These are phyloP conservation scores for Basileuterus tristriatus DNA, from an alignment of 2,797 vertebrate species.

Conservation along the genomic window DNA sequence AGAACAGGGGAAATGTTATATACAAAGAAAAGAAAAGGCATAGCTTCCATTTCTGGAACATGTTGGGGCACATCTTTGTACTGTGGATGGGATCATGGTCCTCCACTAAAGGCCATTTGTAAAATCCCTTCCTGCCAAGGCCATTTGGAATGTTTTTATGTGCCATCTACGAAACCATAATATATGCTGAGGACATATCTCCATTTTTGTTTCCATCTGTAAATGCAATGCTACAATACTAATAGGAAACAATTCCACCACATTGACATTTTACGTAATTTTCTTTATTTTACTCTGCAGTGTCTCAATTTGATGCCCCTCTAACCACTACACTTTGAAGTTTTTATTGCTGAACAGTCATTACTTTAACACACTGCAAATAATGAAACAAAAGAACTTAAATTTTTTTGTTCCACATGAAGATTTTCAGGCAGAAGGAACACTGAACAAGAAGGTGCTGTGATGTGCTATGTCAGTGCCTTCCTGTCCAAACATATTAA, in stretches of 20 bases:
- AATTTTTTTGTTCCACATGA: not conserved
- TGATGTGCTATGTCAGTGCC: not conserved
- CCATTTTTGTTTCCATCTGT: not conserved
- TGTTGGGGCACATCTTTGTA: not conserved
- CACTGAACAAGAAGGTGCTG: not conserved
- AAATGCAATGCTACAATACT: not conserved
- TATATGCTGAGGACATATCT: too few species aligned
- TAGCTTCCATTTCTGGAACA: not conserved
- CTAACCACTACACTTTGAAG: not conserved
- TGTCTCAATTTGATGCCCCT: not conserved
- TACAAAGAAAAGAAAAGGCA: not conserved
- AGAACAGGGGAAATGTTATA: not conserved
- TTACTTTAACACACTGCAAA: not conserved
- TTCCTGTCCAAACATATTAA: not conserved
- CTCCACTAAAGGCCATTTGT: not conserved
- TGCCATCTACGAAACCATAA: not conserved
- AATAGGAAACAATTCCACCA: not conserved
- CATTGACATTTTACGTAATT: not conserved
- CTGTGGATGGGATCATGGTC: not conserved
- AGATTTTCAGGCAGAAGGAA: not conserved
- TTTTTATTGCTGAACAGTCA: not conserved
- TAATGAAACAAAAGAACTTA: not conserved
- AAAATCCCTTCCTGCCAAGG: not conserved
- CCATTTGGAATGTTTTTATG: not conserved
- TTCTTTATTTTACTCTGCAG: not conserved